phyloP scores from a whole-genome alignment of 2,113 vertebrate genomes.

The Psilopsiagon aurifrons region DNA sequence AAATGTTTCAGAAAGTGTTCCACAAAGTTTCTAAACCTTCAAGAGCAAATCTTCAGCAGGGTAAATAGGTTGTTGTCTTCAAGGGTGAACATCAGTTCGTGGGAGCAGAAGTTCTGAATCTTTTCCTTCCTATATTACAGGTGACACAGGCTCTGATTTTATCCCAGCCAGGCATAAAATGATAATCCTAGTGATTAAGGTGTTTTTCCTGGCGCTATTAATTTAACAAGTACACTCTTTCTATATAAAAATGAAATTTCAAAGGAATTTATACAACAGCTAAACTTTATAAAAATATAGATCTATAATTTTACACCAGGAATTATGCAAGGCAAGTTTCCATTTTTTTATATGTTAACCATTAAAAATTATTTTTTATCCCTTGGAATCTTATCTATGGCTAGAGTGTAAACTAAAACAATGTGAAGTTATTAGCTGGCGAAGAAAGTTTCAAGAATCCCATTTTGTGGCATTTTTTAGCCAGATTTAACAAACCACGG shows the following conservation, averaged over 20 bases:
- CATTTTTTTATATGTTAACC: not conserved
- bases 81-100: not conserved
- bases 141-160: not conserved
- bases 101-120: not conserved
- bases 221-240: constrained; percentile 55
- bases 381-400: not conserved
- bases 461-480: not conserved
- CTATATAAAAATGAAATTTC: constrained; percentile 50
- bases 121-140: constrained; percentile 11
- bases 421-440: not conserved
- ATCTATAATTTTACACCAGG: constrained; percentile 58
- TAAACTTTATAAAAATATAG: constrained; percentile 70
- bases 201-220: constrained; percentile 27
- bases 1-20: constrained; percentile 31
- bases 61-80: not conserved
- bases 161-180: constrained; percentile 5
- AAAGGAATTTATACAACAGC: constrained; percentile 62
- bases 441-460: not conserved
- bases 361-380: constrained; percentile 8
- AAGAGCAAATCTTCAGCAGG: constrained; percentile 17
- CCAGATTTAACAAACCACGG: not conserved
- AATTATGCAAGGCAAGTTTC: constrained; percentile 34
- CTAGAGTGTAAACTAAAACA: not conserved
- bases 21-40: constrained; percentile 30
- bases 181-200: not conserved